Evolutionary conservation across 1,140 invertebrate genomes (phyloP), one percentile per base, ranked within the genome.

Genomic region (Brachionus rotundiformis): DNA sequence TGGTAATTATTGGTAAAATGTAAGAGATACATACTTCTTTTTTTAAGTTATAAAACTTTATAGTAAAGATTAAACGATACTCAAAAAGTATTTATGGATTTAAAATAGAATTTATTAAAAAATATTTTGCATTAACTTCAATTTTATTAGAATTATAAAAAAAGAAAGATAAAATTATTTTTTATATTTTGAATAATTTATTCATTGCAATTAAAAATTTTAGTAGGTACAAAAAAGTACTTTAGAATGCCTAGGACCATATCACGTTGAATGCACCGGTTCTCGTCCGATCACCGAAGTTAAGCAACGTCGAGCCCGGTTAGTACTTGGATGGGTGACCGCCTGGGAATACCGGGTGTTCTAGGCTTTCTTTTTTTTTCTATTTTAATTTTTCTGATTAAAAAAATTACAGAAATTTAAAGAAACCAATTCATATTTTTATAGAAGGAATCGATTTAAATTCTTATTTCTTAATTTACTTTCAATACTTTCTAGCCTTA

Each of bases 301-400:
- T 73, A 73, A 73, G 68, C 68, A 73, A 36, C 68, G 68, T 73
- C 68, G 68, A 36, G 68, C 68, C 31, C 31, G 68, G 29, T 41
- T 41, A 41, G 68, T 73, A 73, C 68, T 73, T 73, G 68, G 68
- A 73, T 73, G 68, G 68, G 68, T 73, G 68, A 73, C 68, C 68
- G 68, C 68, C 68, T 73, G 68, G 68, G 68, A 73, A 73, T 73
- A 73, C 68, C 29, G 59, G 59, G 59, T 63, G 59, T 63, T 27
- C 59, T 63, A 63, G 59, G 59, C 59, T 63, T 63, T 31, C 29
- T n/a, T 63, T 63, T 63, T 63, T 6, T 31, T 11, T 8, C 13
- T 13, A 10, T 61, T 23, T 61, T 1, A n/a, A n/a, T 61, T 61
- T 73, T 1, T 73, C 68, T 71, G 33, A 36, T 36, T 36, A 3